phyloP scores from a whole-genome alignment of 2,888 invertebrate species.

The Hoplodrina blanda region DNA sequence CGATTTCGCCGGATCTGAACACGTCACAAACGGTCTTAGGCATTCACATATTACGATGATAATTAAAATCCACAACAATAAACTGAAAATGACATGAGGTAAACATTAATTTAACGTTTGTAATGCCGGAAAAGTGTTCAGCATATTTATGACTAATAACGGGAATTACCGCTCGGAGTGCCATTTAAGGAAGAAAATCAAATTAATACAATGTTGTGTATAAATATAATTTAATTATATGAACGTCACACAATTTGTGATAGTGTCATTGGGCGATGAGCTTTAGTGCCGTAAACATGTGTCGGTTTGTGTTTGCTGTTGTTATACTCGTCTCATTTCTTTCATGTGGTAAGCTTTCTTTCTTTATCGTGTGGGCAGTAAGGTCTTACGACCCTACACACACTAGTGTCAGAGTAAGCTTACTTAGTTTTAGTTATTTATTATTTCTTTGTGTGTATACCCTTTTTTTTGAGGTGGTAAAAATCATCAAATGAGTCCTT shows the following conservation, averaged over 20 bases:
- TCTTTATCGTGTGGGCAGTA: too few species aligned
- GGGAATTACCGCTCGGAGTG: slow-evolving; percentile 7
- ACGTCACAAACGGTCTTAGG: background rate
- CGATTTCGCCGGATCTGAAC: too few species aligned
- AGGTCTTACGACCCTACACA: too few species aligned
- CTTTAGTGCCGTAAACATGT: slow-evolving; percentile 41
- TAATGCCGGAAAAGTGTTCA: slow-evolving; percentile 15
- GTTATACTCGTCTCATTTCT: slow-evolving; percentile 8
- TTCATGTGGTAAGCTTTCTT: slow-evolving; percentile 30
- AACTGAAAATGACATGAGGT: background rate
- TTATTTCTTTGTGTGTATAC: too few species aligned
- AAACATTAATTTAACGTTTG: background rate
- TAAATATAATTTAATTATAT: slow-evolving; percentile 11
- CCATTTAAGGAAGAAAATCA: slow-evolving; percentile 43
- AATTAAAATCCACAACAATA: slow-evolving; percentile 4
- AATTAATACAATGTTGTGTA: background rate
- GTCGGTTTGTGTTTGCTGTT: slow-evolving; percentile 11
- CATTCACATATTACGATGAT: background rate
- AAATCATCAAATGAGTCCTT: too few species aligned
- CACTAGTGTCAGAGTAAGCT: too few species aligned
- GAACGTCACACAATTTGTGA: background rate
- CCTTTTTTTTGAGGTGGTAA: too few species aligned
- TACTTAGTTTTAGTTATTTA: background rate
- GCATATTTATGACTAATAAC: slow-evolving; percentile 29
- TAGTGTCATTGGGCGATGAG: slow-evolving; percentile 12